phyloP scores from a whole-genome alignment of 2,113 vertebrate species.

The Eudorcas thomsonii region DNA sequence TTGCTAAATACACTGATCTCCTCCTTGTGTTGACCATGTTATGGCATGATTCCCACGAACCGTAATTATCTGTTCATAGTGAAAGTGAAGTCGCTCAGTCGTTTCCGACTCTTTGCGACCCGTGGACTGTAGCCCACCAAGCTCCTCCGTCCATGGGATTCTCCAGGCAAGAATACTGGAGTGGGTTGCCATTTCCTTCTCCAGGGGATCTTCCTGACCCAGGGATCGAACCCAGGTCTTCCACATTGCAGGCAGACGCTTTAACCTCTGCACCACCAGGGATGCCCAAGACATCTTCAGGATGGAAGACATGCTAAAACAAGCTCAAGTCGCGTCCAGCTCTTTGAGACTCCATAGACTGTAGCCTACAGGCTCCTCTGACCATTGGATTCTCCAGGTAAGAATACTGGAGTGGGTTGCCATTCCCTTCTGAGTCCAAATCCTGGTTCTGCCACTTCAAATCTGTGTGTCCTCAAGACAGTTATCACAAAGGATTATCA shows the following conservation, averaged over 20 bases:
- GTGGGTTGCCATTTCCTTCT: too few relatives aligned
- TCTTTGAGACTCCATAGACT: not conserved
- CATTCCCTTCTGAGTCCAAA: not conserved
- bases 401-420: not conserved
- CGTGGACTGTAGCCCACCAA: too few relatives aligned
- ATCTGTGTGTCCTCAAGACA: not conserved
- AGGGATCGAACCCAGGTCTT: too few relatives aligned
- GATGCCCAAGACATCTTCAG: too few relatives aligned
- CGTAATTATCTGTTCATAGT: not conserved
- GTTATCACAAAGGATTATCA: not conserved
- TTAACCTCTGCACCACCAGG: too few relatives aligned
- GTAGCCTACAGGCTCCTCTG: not conserved
- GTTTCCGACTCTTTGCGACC: too few relatives aligned
- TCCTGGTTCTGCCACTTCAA: not conserved
- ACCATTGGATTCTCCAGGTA: not conserved
- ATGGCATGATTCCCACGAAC: not conserved
- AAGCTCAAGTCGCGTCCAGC: not conserved
- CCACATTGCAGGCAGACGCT: too few relatives aligned
- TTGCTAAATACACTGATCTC: not conserved
- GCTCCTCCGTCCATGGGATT: too few relatives aligned
- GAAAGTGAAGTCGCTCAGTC: too few relatives aligned
- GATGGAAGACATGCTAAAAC: too few relatives aligned
- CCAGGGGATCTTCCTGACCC: too few relatives aligned
- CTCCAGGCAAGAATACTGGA: too few relatives aligned
- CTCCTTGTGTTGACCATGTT: accelerated